phyloP scores from a whole-genome alignment of 2,113 vertebrate genomes.

The Isurus oxyrinchus region DNA sequence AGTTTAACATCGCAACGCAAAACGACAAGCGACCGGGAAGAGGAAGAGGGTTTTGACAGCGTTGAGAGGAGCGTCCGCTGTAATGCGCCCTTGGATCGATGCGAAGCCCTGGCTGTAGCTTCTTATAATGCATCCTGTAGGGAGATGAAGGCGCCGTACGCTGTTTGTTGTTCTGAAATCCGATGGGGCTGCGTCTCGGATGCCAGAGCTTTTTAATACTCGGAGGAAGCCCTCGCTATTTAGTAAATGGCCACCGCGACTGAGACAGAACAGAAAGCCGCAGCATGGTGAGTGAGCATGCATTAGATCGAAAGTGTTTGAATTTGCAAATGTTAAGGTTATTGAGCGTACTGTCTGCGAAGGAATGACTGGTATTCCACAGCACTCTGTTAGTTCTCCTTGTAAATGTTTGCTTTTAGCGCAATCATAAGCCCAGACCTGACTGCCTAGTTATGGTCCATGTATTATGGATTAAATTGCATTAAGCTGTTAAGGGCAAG shows the following conservation, averaged over 20 bases:
- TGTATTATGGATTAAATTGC: not conserved
- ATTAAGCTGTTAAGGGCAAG: not conserved
- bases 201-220: not conserved
- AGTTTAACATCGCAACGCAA: not conserved
- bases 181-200: too few relatives aligned
- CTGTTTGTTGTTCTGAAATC: not conserved
- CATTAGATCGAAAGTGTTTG: not conserved
- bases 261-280: not conserved
- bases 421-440: not conserved
- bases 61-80: not conserved
- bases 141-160: not conserved
- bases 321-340: not conserved
- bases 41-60: not conserved
- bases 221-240: not conserved
- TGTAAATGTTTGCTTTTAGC: not conserved
- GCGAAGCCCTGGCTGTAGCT: not conserved
- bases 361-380: not conserved
- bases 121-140: not conserved
- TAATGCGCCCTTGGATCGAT: not conserved
- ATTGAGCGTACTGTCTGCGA: not conserved
- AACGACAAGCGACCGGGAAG: not conserved
- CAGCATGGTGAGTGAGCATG: not conserved
- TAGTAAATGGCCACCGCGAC: slow-evolving; percentile 19
- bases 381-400: not conserved
- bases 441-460: not conserved